These are phyloP conservation scores for Lagopus muta DNA, from an alignment of 2,113 vertebrate genomes.

Conservation along the genomic window DNA sequence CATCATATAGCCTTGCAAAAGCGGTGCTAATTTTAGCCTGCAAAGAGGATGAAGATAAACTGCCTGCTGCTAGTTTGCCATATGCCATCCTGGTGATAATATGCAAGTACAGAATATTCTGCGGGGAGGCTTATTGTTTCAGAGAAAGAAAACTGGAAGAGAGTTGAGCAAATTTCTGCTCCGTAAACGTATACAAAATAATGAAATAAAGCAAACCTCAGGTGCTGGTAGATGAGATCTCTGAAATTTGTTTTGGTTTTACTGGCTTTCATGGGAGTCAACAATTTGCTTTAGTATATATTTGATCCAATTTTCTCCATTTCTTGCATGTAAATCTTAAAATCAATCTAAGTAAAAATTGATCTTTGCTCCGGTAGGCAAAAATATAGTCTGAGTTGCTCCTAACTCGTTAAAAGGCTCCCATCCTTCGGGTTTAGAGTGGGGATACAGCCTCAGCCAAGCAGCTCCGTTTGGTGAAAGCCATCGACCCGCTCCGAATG, in stretches of 20 bases:
- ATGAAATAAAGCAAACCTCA: constrained; percentile 79
- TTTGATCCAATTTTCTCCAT: constrained; percentile 85
- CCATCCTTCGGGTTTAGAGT: constrained; percentile 56
- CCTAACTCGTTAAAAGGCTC: constrained; percentile 68
- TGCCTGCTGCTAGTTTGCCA: constrained; percentile 93
- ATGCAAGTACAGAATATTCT: constrained; percentile 89
- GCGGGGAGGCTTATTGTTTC: constrained; percentile 80
- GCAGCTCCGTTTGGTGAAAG: constrained; percentile 59
- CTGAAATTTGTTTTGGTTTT: constrained; percentile 81
- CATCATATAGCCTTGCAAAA: constrained; percentile 84
- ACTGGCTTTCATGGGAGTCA: constrained; percentile 82
- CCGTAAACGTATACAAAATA: constrained; percentile 77
- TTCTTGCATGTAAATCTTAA: constrained; percentile 87
- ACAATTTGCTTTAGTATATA: constrained; percentile 83
- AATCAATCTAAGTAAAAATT: constrained; percentile 86
- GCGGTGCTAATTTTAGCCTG: constrained; percentile 98
- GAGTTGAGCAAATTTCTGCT: constrained; percentile 78
- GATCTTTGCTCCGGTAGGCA: constrained; percentile 73
- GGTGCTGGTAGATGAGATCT: constrained; percentile 80
- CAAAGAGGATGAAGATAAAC: constrained; percentile 99
- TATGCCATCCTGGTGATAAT: constrained; percentile 92
- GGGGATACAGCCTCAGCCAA: constrained; percentile 78
- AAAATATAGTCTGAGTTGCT: constrained; percentile 69
- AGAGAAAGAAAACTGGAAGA: constrained; percentile 62
- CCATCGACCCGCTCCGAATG: constrained; percentile 76